These are phyloP conservation scores for Drosophila mauritiana DNA, from an alignment of 1,140 invertebrate genomes.

Conservation along the genomic window DNA sequence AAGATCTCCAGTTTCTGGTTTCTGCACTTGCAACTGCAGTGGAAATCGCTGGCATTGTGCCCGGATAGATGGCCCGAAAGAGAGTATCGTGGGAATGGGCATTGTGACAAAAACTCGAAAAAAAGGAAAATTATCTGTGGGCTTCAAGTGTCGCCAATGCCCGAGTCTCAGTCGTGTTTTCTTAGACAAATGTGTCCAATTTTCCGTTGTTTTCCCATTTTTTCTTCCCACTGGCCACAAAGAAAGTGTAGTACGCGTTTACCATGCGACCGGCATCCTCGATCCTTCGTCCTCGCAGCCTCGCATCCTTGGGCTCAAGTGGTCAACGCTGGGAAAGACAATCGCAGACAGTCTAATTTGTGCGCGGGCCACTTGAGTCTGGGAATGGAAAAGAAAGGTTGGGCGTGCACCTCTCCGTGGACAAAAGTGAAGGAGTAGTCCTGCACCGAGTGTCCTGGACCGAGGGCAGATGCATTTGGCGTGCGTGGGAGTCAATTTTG, in stretches of 20 bases:
- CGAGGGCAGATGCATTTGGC: slow-evolving; percentile 67
- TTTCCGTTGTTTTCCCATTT: slow-evolving; percentile 31
- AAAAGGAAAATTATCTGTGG: slow-evolving; percentile 55
- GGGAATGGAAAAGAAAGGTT: slow-evolving; percentile 51
- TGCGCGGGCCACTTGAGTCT: slow-evolving; percentile 74
- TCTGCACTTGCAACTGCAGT: slow-evolving; percentile 71
- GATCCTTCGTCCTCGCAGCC: background rate
- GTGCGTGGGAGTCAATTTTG: slow-evolving; percentile 73
- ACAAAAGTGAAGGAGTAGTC: slow-evolving; percentile 52
- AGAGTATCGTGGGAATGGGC: slow-evolving; percentile 81
- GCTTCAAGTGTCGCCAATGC: slow-evolving; percentile 76
- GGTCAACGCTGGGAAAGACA: slow-evolving; percentile 72
- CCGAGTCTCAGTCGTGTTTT: slow-evolving; percentile 44
- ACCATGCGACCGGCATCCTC: slow-evolving; percentile 60
- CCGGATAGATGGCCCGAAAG: slow-evolving; percentile 59
- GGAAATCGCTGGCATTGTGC: slow-evolving; percentile 47
- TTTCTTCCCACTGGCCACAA: slow-evolving; percentile 58
- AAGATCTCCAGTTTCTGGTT: slow-evolving; percentile 70
- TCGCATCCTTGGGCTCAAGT: slow-evolving; percentile 53
- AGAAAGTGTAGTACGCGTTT: slow-evolving; percentile 76
- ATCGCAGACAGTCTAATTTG: slow-evolving; percentile 66
- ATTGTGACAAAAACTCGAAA: slow-evolving; percentile 61
- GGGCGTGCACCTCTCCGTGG: slow-evolving; percentile 28
- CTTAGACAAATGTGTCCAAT: slow-evolving; percentile 76
- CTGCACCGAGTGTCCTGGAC: slow-evolving; percentile 19